Conservation (phyloP, 2,888 invertebrate species). For the Drosophila fulvimacula region DNA sequence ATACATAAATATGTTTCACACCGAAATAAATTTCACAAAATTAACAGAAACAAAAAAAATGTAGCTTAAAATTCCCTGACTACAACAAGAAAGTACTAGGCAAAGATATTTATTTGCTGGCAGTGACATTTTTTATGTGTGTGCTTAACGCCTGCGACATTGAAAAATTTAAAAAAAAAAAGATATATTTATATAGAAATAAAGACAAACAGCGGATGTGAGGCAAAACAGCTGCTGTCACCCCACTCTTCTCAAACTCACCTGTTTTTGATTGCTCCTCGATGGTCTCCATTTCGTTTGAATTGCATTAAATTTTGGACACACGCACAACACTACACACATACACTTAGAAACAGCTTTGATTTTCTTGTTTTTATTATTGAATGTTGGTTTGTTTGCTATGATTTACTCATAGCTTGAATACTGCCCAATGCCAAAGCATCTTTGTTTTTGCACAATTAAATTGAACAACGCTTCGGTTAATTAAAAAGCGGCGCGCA, state of each 20-base stretch:
- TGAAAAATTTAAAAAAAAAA: slow-evolving; percentile 54
- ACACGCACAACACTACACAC: slow-evolving; percentile 40
- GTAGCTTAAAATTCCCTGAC: slow-evolving; percentile 67
- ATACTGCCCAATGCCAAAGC: slow-evolving; percentile 22
- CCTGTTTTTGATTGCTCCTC: slow-evolving; percentile 83
- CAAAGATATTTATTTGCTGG: slow-evolving; percentile 62
- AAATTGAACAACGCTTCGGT: slow-evolving; percentile 44
- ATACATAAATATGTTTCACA: slow-evolving; percentile 53
- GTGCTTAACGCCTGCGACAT: slow-evolving; percentile 52
- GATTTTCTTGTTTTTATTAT: slow-evolving; percentile 29
- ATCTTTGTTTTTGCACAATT: slow-evolving; percentile 51
- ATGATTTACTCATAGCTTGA: slow-evolving; percentile 46
- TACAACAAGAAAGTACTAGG: slow-evolving; percentile 35
- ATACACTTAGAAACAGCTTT: slow-evolving; percentile 43
- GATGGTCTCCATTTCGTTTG: slow-evolving; percentile 81
- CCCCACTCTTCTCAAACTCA: slow-evolving; percentile 58
- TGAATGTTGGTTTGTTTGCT: slow-evolving; percentile 36
- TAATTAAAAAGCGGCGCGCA: slow-evolving; percentile 73
- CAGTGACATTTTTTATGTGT: slow-evolving; percentile 73
- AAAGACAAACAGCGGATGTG: slow-evolving; percentile 12
- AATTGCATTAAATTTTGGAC: slow-evolving; percentile 43
- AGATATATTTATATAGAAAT: slow-evolving; percentile 9
- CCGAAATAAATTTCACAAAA: slow-evolving; percentile 62
- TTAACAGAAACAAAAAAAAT: slow-evolving; percentile 10
- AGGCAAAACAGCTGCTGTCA: slow-evolving; percentile 45